These are phyloP conservation scores for Gryllus longicercus DNA, from an alignment of 2,888 invertebrate genomes.

Conservation along the genomic window DNA sequence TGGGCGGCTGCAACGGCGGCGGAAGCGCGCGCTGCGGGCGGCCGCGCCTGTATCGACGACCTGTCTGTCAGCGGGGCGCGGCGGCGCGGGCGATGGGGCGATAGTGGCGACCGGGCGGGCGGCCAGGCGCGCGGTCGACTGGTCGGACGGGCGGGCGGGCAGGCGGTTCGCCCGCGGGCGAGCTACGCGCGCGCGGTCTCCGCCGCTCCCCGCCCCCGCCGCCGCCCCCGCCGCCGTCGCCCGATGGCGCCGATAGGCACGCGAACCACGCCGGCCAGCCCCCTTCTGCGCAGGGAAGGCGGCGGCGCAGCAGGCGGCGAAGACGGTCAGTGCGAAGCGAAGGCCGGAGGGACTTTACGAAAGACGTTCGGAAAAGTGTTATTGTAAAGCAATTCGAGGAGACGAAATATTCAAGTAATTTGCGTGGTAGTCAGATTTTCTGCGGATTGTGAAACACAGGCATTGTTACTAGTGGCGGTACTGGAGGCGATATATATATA, in stretches of 20 bases:
- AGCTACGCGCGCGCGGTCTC: not conserved
- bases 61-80: constrained; percentile 1
- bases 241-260: constrained; percentile 9
- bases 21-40: not conserved
- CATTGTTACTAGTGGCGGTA: too few species aligned
- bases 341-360: too few species aligned
- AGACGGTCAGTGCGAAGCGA: too few species aligned
- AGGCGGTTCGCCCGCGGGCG: not conserved
- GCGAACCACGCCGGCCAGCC: not conserved
- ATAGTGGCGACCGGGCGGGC: not conserved
- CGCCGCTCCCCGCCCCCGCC: not conserved
- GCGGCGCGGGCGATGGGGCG: constrained; percentile 10
- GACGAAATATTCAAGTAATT: too few species aligned
- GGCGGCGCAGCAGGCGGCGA: not conserved
- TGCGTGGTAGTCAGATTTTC: too few species aligned
- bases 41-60: not conserved
- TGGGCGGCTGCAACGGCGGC: not conserved
- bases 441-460: too few species aligned
- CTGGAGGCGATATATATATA: too few species aligned
- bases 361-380: too few species aligned
- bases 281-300: not conserved
- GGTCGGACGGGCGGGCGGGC: not conserved
- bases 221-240: not conserved
- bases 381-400: too few species aligned
- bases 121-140: not conserved